Evolutionary conservation across 1,140 invertebrate genomes (phyloP), one percentile per base, ranked within the genome.

Genomic region (Drosophila kohkoa): DNA sequence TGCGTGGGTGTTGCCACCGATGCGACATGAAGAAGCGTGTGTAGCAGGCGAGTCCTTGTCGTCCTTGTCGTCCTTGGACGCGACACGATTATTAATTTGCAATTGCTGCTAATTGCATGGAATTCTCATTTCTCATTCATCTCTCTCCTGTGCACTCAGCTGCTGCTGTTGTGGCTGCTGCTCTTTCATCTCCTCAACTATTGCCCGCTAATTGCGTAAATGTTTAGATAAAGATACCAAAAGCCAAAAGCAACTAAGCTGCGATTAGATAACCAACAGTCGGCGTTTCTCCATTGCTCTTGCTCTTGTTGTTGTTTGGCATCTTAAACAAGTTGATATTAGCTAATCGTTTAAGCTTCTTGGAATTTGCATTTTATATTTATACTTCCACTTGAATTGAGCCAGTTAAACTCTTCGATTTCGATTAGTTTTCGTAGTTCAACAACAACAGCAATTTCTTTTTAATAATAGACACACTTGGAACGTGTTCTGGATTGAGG

Each of bases 61-160:
- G 79, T 87, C 85, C 82, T 87, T 83, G 80, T 80, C 80, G 87
- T 70, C 72, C 72, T 75, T 73, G 69, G 54, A 81, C 70, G 80
- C 75, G 80, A 88, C 70, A 72, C 72, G 85, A 89, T 88, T 88
- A 88, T 88, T 89, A 88, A 88, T 88, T 88, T 87, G 83, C 83
- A 87, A 88, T 87, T 87, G 63, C 80, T 88, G 70, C 83, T 87
- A 87, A 87, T 88, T 89, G 85, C 83, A 88, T 62, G 68, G 68
- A 65, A 54, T 65, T 65, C 55, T 20, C 59, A 35, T 58, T 54
- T 30, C 20, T 54, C 51, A 49, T 49, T 49, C 48, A 49, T 49
- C 20, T 7, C 16, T n/a, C 46, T 32, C 13, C 20, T 25, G 20
- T 25, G 20, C 20, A 2, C 4, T 38, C 48, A n/a, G 6, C 20